A percentile compares a stretch with the other conserved stretches of the same genome.
Conservation (phyloP, 1,140 invertebrate species). For the Temnothorax nylanderi region DNA sequence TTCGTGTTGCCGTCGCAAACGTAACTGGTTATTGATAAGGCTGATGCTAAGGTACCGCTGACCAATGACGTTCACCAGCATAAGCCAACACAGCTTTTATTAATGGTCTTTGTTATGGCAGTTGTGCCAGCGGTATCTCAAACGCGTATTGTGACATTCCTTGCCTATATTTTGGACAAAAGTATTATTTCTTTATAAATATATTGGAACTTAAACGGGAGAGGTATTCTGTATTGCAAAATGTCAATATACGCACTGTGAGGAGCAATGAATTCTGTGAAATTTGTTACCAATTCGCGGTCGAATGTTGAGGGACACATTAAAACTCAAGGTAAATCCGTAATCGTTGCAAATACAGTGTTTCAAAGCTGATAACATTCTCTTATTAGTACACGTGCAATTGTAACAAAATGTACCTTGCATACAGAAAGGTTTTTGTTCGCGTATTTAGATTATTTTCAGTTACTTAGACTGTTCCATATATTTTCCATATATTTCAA, state of each 20-base stretch:
- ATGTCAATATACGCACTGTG: not conserved
- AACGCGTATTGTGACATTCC: not conserved
- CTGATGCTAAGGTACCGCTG: not conserved
- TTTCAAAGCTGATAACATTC: not conserved
- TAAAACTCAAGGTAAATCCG: constrained; percentile 3
- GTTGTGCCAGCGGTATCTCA: not conserved
- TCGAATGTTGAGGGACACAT: not conserved
- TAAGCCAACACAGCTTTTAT: not conserved
- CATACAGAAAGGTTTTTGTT: not conserved
- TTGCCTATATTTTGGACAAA: not conserved
- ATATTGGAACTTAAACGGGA: not conserved
- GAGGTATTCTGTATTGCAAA: not conserved
- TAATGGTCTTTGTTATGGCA: not conserved
- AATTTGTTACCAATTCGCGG: not conserved
- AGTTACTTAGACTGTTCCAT: not conserved
- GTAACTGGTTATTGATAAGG: constrained; percentile 11
- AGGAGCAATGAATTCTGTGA: not conserved
- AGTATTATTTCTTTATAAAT: not conserved
- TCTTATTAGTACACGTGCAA: not conserved
- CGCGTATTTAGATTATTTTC: not conserved
- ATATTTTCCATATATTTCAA: not conserved
- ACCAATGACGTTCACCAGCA: not conserved
- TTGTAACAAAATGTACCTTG: not conserved
- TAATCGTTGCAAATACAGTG: not conserved
- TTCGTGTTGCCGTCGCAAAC: not conserved